These are phyloP conservation scores for Fregata magnificens DNA, from an alignment of 2,113 vertebrate genomes.

Conservation along the genomic window DNA sequence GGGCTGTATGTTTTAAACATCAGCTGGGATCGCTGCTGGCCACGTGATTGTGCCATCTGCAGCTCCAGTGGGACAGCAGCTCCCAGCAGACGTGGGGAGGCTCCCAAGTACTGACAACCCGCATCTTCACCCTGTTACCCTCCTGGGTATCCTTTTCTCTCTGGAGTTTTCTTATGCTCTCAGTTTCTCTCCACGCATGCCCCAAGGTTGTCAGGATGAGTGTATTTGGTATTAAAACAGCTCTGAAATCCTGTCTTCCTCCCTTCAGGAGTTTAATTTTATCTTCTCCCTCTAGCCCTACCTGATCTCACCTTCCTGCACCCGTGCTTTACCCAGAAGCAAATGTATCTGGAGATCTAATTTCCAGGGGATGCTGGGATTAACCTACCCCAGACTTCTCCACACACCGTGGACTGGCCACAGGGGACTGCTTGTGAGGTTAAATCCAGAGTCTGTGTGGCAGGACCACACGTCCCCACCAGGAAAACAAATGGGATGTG, in stretches of 20 bases:
- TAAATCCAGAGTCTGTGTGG: neutral
- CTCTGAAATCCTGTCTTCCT: neutral
- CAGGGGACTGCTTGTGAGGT: neutral
- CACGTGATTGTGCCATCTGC: neutral
- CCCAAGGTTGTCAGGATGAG: neutral
- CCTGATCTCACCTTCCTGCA: neutral
- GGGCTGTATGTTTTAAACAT: neutral
- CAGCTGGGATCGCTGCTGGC: neutral
- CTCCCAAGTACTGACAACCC: neutral
- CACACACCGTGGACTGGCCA: neutral
- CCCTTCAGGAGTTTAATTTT: neutral
- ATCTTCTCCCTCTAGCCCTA: neutral
- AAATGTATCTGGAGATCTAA: constrained; percentile 2
- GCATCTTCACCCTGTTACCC: neutral
- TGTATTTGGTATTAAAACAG: neutral
- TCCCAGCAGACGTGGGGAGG: neutral
- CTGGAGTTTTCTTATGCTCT: neutral
- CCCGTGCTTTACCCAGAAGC: neutral
- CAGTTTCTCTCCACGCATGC: neutral
- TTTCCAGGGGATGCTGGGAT: neutral
- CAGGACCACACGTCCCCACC: neutral
- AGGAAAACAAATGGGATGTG: neutral
- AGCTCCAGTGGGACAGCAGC: neutral
- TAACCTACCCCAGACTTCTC: neutral
- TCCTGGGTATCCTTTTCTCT: neutral